phyloP scores from a whole-genome alignment of 1,140 invertebrate genomes.

The Laodelphax striatellus region DNA sequence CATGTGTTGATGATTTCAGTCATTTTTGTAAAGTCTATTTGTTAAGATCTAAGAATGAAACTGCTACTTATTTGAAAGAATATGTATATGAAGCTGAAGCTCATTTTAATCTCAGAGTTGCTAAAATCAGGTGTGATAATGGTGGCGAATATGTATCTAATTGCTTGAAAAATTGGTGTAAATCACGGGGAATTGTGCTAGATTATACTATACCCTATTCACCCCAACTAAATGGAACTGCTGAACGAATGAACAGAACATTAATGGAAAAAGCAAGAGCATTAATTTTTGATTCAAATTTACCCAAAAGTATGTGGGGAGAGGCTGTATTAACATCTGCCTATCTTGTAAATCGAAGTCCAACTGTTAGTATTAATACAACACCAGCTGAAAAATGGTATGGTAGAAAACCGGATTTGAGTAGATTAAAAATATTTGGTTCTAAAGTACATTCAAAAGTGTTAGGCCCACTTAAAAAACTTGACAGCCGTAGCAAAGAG shows the following conservation, averaged over 20 bases:
- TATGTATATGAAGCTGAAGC: slow-evolving; percentile 19
- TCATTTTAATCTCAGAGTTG: slow-evolving; percentile 17
- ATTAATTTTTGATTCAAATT: slow-evolving; percentile 23
- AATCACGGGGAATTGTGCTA: slow-evolving; percentile 20
- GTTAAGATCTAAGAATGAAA: slow-evolving; percentile 27
- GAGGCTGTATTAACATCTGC: slow-evolving; percentile 23
- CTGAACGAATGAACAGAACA: slow-evolving; percentile 30
- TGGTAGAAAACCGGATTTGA: slow-evolving; percentile 22
- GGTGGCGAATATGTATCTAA: slow-evolving; percentile 24
- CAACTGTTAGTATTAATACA: slow-evolving; percentile 9
- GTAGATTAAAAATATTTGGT: slow-evolving; percentile 27
- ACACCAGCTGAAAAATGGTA: slow-evolving; percentile 28
- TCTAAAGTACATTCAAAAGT: slow-evolving; percentile 22
- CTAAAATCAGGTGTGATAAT: slow-evolving; percentile 24
- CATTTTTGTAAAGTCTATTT: slow-evolving; percentile 27
- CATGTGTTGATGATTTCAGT: slow-evolving; percentile 31
- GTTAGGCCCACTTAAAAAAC: slow-evolving; percentile 19
- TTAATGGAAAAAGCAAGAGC: slow-evolving; percentile 27
- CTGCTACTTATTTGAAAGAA: slow-evolving; percentile 24
- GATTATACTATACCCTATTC: slow-evolving; percentile 24
- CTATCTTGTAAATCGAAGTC: slow-evolving; percentile 25
- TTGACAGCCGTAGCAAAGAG: slow-evolving; percentile 6
- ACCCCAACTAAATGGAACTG: slow-evolving; percentile 31
- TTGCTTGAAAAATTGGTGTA: slow-evolving; percentile 22
- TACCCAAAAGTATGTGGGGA: slow-evolving; percentile 24